Evolutionary conservation across 2,888 invertebrate species (phyloP).

Genomic region (Hemistola chrysoprasaria): DNA sequence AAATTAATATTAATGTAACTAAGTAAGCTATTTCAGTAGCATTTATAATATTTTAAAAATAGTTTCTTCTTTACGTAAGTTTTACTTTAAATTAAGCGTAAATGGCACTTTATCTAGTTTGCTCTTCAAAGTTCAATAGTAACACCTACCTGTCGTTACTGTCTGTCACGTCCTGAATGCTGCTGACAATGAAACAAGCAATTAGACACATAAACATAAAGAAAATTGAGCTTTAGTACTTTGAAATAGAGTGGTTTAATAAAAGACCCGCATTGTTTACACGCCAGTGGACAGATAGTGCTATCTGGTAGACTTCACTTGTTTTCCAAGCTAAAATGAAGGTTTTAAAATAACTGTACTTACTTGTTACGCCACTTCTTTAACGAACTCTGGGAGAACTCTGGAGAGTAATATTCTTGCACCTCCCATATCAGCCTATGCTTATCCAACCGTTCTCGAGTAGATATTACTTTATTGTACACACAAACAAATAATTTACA

Average conservation of each 20-base stretch:
- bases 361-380: constrained; percentile 1
- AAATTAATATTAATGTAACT: too few relatives aligned
- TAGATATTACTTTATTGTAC: too few relatives aligned
- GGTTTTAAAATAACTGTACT: constrained; percentile 10
- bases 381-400: too few relatives aligned
- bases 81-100: constrained; percentile 23
- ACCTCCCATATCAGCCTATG: too few relatives aligned
- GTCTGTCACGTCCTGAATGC: constrained; percentile 71
- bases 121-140: constrained; percentile 36
- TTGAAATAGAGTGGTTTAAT: constrained; percentile 27
- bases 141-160: constrained; percentile 40
- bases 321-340: constrained; percentile 37
- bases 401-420: too few relatives aligned
- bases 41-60: too few relatives aligned
- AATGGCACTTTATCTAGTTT: constrained; percentile 45
- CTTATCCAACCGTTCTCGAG: too few relatives aligned
- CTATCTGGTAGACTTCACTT: constrained; percentile 65
- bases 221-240: constrained; percentile 29
- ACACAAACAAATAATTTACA: too few relatives aligned
- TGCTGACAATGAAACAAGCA: constrained; percentile 51
- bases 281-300: constrained; percentile 67
- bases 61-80: too few relatives aligned
- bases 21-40: too few relatives aligned
- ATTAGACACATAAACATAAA: constrained; percentile 19
- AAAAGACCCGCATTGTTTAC: constrained; percentile 66